Evolutionary conservation across 2,113 vertebrate genomes (phyloP), one percentile per base, ranked within the genome.

Genomic region (Dolichallabes microphthalmus): DNA sequence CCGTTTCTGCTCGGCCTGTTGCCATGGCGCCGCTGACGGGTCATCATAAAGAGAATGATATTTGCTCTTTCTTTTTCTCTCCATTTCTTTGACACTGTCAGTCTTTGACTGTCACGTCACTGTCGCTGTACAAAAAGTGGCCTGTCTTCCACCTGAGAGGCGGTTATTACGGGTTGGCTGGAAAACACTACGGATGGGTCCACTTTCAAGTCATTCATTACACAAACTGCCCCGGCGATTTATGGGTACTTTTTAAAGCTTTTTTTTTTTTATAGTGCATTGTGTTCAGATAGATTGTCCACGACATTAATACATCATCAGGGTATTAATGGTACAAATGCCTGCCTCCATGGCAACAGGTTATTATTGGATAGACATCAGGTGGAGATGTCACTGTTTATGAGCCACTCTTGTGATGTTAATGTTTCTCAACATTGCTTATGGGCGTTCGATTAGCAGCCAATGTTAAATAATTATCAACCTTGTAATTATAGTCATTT

Each of bases 21-120:
- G 89, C 88, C 89, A 84, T 91, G 91, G 90, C 90, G 90, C 90
- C 78, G 87, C 81, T 89, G 93, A 92, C 64, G 88, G 89, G 87
- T 86, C 85, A 93, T 93, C 90, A 85, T 90, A 90, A 75, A 66
- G 64, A 87, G 82, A 90, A 39, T 66, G n/a, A 76, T 35, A 64
- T 53, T 39, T 9, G 1, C 25, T 78, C 19, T 66, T 90, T 84
- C 86, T 55, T 17, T 89, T 55, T 90, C 78, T 78, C 85, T 20
- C 89, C n/a, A 85, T 85, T 79, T 55, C 64, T 87, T 87, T 88
- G 77, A 85, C 73, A 85, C 85, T 91, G 91, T 91, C 92, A 90
- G 32, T 75, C 85, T 87, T 80, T 71, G 82, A 8, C 58, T 64
- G 57, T 52, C 52, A 39, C 79, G n/a, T 84, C 79, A 66, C 82